Evolutionary conservation across 2,113 vertebrate genomes (phyloP), one percentile per base, ranked within the genome.

Genomic region (Naja naja): DNA sequence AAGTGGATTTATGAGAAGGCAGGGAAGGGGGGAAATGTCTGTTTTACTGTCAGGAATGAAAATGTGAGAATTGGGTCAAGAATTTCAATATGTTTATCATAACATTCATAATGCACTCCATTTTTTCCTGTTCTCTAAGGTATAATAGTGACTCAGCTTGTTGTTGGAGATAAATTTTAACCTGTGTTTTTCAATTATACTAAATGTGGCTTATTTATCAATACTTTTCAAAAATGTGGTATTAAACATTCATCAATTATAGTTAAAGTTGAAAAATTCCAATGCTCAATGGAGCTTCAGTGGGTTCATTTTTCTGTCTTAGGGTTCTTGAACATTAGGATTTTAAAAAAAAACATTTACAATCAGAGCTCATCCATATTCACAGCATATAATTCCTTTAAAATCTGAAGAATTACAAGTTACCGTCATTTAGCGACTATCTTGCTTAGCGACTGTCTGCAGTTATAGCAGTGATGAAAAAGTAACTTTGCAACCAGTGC

Each of bases 341-440:
- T 5, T 47, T 56, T 5, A 1, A 87, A 7, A 12, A 92, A 58
- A 6, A 8, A 0, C 11, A 1, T 92, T 6, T 92, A 94, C 87
- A 91, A 49, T 88, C 18, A 87, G 49, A 94, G 86, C 30, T 69
- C 47, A 12, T 74, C 49, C 58, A 87, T 27, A 27, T 93, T 90
- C 52, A 95, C 94, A 47, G n/a, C 60, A 5, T 94, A 94, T 95
- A 92, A 92, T 87, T 89, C 56, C 93, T 96, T 94, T 92, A 91
- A 96, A 94, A 95, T 52, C 93, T 93, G 52, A 56, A 88, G 86
- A 95, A 20, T 69, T 95, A 92, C 54, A 95, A 93, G 30, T 69
- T 69, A 69, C 30, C 12, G 12, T 69, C 30, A 34, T 34, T 69
- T 69, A 69, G 30, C 2, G 12, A n/a, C 60, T 74, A 14, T 74